Base-by-base conservation (phyloP, 2,113 vertebrate genomes). In the Hippoglossus stenolepis region DNA sequence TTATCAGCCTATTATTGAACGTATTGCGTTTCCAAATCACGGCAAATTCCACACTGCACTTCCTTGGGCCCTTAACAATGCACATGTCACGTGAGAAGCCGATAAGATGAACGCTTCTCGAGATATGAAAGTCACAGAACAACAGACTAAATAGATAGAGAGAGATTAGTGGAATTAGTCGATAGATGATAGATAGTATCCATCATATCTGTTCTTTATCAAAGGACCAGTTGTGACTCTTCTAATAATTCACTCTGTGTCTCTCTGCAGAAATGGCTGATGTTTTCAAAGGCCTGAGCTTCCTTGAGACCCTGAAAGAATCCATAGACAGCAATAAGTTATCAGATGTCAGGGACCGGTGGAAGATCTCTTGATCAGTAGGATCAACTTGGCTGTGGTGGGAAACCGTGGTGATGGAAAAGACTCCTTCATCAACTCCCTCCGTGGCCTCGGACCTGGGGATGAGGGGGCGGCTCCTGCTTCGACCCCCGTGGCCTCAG, bases 361-460 rank as follows among this genome's bases (percentile, higher is more conserved):
- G 72, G 93, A 94, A 79, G 92, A 94, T 80, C 91, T 95, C 66
- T 83, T 95, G 23, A 93, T 93, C 75, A 94, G 93, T 72, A 84
- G 92, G 72, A 89, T 94, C 57, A 93, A 94, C 53, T 61, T 94
- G 8, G 94, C 85, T 7, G 71, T 94, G 14, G 64, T 77, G 2
- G 93, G 94, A 1, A 87, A 90, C 12, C 87, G 87, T 12, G 84
- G 78, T 1, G 65, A 72, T 4, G 91, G 90, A 73, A 95, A 95
- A 77, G 63, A 77, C 18, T 65, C 78, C 0, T 87, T 94, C 38
- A 89, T 94, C 3, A 94, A 95, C 73, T 89, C 90, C 2, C 85
- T 95, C 14, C 86, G 78, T 26, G 93, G 93, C 24, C 82, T 94
- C 2, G 75, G 87, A 5, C 49, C 79, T 59, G 87, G 71, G 1